Conservation (phyloP, 1,140 invertebrate genomes). For the Hypsibius dujardini region DNA sequence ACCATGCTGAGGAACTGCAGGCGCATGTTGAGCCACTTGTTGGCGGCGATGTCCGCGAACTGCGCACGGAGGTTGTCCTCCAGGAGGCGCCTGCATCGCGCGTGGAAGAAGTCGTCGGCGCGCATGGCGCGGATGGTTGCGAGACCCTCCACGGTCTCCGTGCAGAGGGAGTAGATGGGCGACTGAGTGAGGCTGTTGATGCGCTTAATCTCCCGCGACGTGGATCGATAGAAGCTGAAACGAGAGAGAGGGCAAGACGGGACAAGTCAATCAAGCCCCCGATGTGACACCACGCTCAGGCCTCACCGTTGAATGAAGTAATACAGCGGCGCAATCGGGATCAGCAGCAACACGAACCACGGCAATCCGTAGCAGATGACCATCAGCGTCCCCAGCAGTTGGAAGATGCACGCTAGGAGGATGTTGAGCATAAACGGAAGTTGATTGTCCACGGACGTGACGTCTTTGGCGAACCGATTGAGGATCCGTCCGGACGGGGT, state of each 20-base stretch:
- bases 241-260: no score
- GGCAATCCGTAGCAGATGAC: slow-evolving; percentile 76
- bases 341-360: slow-evolving; percentile 55
- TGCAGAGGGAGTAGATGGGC: slow-evolving; percentile 77
- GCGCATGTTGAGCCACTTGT: slow-evolving; percentile 70
- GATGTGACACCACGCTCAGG: no score
- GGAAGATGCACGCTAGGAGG: slow-evolving; percentile 67
- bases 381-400: slow-evolving; percentile 52
- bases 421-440: slow-evolving; percentile 91
- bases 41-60: slow-evolving; percentile 54
- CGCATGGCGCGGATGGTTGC: slow-evolving; percentile 65
- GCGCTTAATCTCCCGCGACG: slow-evolving; percentile 78
- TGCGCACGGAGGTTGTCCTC: slow-evolving; percentile 68
- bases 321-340: slow-evolving; percentile 63
- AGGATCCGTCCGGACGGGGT: slow-evolving; percentile 77
- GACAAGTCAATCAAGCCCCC: no score
- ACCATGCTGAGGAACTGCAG: slow-evolving; percentile 72
- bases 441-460: slow-evolving; percentile 78
- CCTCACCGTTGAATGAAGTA: slow-evolving; percentile 49
- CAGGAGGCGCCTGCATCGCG: slow-evolving; percentile 30
- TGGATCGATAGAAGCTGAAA: no score
- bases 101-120: slow-evolving; percentile 30
- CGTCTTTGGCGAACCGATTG: slow-evolving; percentile 86
- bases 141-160: slow-evolving; percentile 68
- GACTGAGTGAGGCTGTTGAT: slow-evolving; percentile 68